phyloP scores from a whole-genome alignment of 2,888 invertebrate genomes.

The Phragmatobia fuliginosa region DNA sequence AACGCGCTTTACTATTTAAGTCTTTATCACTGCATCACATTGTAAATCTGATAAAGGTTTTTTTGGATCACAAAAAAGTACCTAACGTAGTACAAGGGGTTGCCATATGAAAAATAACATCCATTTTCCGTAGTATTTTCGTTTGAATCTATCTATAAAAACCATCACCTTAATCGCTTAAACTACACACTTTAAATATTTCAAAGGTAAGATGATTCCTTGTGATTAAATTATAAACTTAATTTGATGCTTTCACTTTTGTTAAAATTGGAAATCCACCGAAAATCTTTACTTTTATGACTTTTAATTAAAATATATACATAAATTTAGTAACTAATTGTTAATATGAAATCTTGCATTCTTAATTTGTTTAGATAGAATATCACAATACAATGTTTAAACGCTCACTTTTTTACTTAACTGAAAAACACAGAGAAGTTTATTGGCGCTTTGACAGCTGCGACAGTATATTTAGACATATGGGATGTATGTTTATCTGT shows the following conservation, averaged over 20 bases:
- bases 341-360: too few species aligned
- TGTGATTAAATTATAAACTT: neutral
- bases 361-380: neutral
- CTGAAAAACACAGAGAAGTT: neutral
- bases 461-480: neutral
- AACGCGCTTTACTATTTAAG: neutral
- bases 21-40: too few species aligned
- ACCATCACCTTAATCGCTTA: neutral
- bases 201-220: neutral
- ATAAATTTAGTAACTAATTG: conserved; percentile 4
- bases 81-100: neutral
- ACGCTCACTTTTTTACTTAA: neutral
- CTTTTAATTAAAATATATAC: conserved; percentile 4
- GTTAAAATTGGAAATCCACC: conserved; percentile 19
- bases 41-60: neutral
- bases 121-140: neutral
- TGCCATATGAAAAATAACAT: neutral
- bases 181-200: neutral
- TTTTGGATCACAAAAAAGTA: neutral
- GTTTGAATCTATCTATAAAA: neutral
- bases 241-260: neutral
- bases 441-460: neutral
- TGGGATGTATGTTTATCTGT: neutral
- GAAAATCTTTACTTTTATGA: conserved; percentile 16
- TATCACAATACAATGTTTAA: too few species aligned